These are phyloP conservation scores for Agrotis ipsilon DNA, from an alignment of 2,888 invertebrate species.

Conservation along the genomic window DNA sequence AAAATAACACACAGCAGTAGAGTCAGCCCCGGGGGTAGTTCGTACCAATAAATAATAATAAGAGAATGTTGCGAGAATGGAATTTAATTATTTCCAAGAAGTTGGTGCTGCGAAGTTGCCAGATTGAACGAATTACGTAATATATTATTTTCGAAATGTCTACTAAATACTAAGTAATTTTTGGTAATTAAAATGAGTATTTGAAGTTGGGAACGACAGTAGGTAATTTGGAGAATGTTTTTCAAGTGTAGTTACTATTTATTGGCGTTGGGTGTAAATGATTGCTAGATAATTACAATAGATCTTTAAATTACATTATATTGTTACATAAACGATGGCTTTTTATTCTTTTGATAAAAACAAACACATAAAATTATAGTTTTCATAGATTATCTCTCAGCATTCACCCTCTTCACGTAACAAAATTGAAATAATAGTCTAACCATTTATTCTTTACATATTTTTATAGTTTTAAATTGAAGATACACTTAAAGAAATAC, in stretches of 20 bases:
- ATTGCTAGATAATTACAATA: no score
- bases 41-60: conserved; percentile 79
- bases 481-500: not conserved
- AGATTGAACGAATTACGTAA: conserved; percentile 74
- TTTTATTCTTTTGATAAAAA: no score
- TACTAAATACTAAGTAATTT: conserved; percentile 50
- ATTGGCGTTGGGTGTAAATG: not conserved
- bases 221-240: not conserved
- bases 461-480: not conserved
- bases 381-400: not conserved
- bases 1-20: conserved; percentile 67
- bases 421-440: not conserved
- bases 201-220: not conserved
- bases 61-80: conserved; percentile 75
- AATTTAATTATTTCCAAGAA: conserved; percentile 82
- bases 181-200: conserved; percentile 44
- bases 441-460: not conserved
- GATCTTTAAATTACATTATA: no score
- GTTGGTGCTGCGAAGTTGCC: conserved; percentile 62
- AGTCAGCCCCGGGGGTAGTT: conserved; percentile 64
- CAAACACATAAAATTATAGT: no score
- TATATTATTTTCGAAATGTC: conserved; percentile 57
- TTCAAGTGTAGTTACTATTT: not conserved
- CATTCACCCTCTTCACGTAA: not conserved
- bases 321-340: no score